Evolutionary conservation across 2,797 vertebrate species (phyloP).

Genomic region (Gymnothorax reevesii): DNA sequence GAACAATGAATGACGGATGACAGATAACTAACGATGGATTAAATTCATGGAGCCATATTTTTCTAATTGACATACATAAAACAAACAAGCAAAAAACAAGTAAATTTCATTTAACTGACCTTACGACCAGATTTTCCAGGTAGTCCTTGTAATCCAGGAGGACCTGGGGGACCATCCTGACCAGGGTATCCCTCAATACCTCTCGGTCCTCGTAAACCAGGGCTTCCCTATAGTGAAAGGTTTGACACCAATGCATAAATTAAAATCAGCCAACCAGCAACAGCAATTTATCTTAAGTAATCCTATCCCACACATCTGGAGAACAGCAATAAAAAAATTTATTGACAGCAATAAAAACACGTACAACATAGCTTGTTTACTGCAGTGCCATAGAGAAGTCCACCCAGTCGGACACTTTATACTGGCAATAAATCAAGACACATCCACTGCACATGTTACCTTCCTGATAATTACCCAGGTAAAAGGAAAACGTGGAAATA

Average conservation of each 20-base stretch:
- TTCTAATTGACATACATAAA: not conserved
- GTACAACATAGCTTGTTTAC: not conserved
- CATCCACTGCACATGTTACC: not conserved
- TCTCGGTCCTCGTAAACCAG: constrained; percentile 75
- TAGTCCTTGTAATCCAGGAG: constrained; percentile 76
- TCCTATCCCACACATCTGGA: constrained; percentile 32
- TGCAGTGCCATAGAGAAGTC: not conserved
- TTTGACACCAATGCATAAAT: constrained; percentile 24
- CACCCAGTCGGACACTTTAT: constrained; percentile 21
- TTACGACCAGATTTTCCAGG: constrained; percentile 76
- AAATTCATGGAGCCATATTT: not conserved
- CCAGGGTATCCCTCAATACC: constrained; percentile 82
- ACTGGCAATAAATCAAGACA: constrained; percentile 4
- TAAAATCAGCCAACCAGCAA: not conserved
- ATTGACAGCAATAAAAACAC: constrained; percentile 6
- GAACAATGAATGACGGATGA: too few species aligned
- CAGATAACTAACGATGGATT: not conserved
- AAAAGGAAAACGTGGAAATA: constrained; percentile 40
- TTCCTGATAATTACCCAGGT: not conserved
- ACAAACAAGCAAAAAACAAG: not conserved
- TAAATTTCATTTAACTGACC: constrained; percentile 54
- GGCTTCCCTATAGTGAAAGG: constrained; percentile 73
- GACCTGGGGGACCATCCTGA: constrained; percentile 76
- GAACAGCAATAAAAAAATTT: constrained; percentile 27
- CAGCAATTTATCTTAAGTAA: constrained; percentile 21